These are phyloP conservation scores for Ptychochromis oligacanthus DNA, from an alignment of 2,113 vertebrate species.

Conservation along the genomic window DNA sequence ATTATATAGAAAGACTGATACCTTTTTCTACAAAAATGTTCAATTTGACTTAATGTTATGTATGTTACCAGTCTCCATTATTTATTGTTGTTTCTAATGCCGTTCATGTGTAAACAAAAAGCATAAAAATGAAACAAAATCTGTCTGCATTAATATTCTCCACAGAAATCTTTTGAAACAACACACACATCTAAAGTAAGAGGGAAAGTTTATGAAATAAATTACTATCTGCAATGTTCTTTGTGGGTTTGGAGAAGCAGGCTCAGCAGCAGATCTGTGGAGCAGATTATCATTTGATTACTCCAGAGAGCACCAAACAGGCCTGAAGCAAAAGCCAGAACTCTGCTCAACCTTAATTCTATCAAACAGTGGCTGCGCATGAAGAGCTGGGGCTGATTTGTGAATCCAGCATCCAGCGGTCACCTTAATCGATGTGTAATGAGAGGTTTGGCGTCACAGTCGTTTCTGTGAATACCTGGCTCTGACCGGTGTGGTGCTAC, in stretches of 20 bases:
- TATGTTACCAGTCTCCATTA: background rate
- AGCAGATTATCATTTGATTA: slow-evolving; percentile 29
- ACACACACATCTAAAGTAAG: background rate
- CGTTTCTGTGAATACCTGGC: slow-evolving; percentile 2
- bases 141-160: background rate
- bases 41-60: background rate
- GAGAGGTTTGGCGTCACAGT: background rate
- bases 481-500: background rate
- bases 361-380: slow-evolving; percentile 11
- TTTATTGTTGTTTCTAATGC: background rate
- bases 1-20: background rate
- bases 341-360: slow-evolving; percentile 2
- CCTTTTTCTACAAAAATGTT: background rate
- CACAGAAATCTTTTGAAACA: background rate
- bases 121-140: background rate
- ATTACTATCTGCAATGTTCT: background rate
- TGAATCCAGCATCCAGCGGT: background rate
- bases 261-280: slow-evolving; percentile 2
- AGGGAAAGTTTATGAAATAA: background rate
- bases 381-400: background rate
- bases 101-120: background rate
- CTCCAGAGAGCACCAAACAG: slow-evolving; percentile 28
- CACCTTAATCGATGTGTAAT: background rate
- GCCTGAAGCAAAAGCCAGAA: slow-evolving; percentile 12
- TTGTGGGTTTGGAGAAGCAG: slow-evolving; percentile 1